Conservation (phyloP, 1,140 invertebrate species). For the Brachionus rotundiformis region DNA sequence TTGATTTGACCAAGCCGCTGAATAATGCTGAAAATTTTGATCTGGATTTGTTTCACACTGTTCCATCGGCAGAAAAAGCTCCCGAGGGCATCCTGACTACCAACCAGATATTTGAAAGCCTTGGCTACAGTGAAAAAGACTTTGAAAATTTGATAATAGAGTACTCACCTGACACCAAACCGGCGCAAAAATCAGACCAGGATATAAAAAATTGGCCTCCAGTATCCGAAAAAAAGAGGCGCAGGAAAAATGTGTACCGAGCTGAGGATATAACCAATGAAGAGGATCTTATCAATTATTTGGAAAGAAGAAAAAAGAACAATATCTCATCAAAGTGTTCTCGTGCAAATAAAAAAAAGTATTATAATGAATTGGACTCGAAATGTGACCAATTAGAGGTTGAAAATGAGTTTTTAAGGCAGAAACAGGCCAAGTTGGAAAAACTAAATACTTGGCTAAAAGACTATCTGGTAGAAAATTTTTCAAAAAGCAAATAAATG, state of each 20-base stretch:
- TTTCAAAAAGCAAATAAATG: constrained; percentile 55
- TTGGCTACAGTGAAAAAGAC: constrained; percentile 43
- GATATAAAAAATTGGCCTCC: background rate
- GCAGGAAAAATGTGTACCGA: background rate
- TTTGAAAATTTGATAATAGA: constrained; percentile 18
- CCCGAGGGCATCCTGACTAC: background rate
- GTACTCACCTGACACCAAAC: background rate
- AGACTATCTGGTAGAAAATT: constrained; percentile 56
- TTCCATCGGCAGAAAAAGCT: background rate
- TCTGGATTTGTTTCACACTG: background rate
- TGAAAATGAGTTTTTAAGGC: constrained; percentile 57
- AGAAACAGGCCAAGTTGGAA: constrained; percentile 58
- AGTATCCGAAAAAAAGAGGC: background rate
- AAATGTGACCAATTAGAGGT: constrained; percentile 56
- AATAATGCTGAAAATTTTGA: constrained; percentile 2
- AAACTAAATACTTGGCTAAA: constrained; percentile 59
- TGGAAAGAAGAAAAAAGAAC: constrained; percentile 58
- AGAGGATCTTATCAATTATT: constrained; percentile 53
- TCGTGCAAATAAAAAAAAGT: constrained; percentile 59
- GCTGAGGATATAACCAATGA: constrained; percentile 35
- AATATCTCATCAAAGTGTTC: constrained; percentile 61
- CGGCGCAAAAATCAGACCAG: background rate
- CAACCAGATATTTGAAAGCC: constrained; percentile 35
- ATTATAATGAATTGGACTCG: constrained; percentile 59
- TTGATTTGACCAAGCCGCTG: constrained; percentile 30